These are phyloP conservation scores for Falco biarmicus DNA, from an alignment of 2,797 vertebrate genomes.

Conservation along the genomic window DNA sequence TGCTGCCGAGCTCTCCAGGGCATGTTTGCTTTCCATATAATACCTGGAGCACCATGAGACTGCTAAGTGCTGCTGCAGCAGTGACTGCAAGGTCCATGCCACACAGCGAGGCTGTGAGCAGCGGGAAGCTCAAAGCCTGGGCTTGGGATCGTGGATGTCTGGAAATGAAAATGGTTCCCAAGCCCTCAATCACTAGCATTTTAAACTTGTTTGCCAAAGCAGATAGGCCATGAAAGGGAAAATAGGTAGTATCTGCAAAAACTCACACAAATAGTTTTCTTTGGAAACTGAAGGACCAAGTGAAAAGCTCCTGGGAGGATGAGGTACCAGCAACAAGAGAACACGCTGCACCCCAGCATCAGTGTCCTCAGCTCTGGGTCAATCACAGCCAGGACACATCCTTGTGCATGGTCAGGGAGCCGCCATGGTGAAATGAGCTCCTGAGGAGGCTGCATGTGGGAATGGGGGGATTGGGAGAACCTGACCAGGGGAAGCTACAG, in stretches of 20 bases:
- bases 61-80: neutral
- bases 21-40: neutral
- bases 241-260: neutral
- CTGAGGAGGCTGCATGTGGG: neutral
- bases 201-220: neutral
- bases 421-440: fast-evolving
- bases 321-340: neutral
- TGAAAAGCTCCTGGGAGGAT: neutral
- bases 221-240: neutral
- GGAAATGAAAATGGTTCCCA: neutral
- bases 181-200: neutral
- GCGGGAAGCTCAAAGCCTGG: neutral
- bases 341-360: neutral
- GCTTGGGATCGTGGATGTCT: neutral
- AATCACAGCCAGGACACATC: neutral
- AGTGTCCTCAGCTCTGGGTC: neutral
- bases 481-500: neutral
- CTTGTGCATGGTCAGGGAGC: neutral
- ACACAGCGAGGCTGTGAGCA: neutral
- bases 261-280: neutral
- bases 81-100: neutral
- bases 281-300: neutral
- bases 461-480: no score
- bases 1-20: neutral
- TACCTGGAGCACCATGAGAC: neutral